Evolutionary conservation across 2,888 invertebrate species (phyloP), one percentile per base, ranked within the genome.

Genomic region (Drosophila heteroneura): DNA sequence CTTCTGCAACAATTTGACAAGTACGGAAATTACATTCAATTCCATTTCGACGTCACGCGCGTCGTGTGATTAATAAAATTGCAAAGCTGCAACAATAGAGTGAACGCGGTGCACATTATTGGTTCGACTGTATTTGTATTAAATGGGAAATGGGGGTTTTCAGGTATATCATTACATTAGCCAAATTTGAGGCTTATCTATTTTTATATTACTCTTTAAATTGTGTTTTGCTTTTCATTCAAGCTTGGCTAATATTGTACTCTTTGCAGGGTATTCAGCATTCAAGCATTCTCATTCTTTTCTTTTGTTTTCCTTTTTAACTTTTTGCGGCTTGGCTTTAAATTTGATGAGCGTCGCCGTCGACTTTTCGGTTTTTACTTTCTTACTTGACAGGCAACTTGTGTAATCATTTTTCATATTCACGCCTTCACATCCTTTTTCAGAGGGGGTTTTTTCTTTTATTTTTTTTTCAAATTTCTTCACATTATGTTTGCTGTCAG

Each of bases 11-110:
- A 68, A 63, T 66, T 63, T 77, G 30, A 52, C 37, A 19, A 19
- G 19, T 37, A 54, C 22, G 44, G 44, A 57, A 64, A 68, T 68
- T 58, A 37, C 54, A 30, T 61, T 51, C 22, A 70, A 10, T 52
- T 77, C 58, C 19, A 51, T 41, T 69, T 41, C 37, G 39, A 32
- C 37, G 63, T 59, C 59, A 67, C 69, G 74, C 67, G 65, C 54
- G 74, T 59, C 65, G 69, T 76, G 71, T 85, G 89, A 88, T 83
- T 85, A 79, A 89, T 79, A 65, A 76, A 79, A 74, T 47, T 64
- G 44, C 9, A 32, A 19, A 44, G 14, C 12, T 30, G 49, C 26
- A 33, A 28, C 7, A 12, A 30, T 14, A 41, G n/a, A 54, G 5
- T 35, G 30, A 22, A 37, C 10, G 26, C 32, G 26, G 26, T 35